Conservation (phyloP, 2,797 vertebrate genomes). For the Tapirus indicus region DNA sequence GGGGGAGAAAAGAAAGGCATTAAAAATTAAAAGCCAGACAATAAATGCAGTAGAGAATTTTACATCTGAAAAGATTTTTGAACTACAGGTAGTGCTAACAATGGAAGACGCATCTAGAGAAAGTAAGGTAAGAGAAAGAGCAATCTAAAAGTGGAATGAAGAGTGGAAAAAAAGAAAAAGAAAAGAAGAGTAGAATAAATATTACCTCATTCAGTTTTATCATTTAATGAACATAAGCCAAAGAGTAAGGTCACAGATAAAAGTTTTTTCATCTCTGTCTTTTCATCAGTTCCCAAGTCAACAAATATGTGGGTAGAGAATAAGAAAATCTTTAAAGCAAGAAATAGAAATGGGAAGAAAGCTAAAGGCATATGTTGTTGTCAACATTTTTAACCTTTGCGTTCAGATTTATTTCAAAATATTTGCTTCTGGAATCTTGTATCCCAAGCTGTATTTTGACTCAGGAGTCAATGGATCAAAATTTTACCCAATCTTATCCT, state of each 20-base stretch:
- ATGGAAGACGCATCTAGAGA: neutral
- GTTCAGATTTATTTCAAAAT: slow-evolving; percentile 64
- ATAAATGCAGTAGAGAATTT: slow-evolving; percentile 57
- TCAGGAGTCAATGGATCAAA: neutral
- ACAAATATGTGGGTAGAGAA: slow-evolving; percentile 50
- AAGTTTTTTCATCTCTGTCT: slow-evolving; percentile 30
- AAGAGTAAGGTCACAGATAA: slow-evolving; percentile 46
- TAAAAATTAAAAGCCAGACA: slow-evolving; percentile 69
- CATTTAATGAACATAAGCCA: slow-evolving; percentile 46
- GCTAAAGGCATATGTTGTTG: neutral
- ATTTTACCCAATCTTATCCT: neutral
- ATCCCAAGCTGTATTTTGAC: slow-evolving; percentile 34
- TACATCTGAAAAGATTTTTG: slow-evolving; percentile 67
- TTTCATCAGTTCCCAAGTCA: slow-evolving; percentile 41
- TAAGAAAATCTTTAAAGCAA: slow-evolving; percentile 55
- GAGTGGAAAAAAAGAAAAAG: neutral
- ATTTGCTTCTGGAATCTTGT: neutral
- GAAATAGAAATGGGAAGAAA: neutral
- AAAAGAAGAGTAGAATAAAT: slow-evolving; percentile 30
- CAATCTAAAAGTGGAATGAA: neutral
- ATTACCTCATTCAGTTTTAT: slow-evolving; percentile 27
- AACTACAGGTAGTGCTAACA: slow-evolving; percentile 26
- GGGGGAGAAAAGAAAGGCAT: neutral
- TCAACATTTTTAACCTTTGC: slow-evolving; percentile 63
- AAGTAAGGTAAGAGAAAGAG: neutral